Percentiles rank a stretch among this genome's conserved stretches.
phyloP scores from a whole-genome alignment of 92 coral and sea anemone genomes.

The Montipora capitata region DNA sequence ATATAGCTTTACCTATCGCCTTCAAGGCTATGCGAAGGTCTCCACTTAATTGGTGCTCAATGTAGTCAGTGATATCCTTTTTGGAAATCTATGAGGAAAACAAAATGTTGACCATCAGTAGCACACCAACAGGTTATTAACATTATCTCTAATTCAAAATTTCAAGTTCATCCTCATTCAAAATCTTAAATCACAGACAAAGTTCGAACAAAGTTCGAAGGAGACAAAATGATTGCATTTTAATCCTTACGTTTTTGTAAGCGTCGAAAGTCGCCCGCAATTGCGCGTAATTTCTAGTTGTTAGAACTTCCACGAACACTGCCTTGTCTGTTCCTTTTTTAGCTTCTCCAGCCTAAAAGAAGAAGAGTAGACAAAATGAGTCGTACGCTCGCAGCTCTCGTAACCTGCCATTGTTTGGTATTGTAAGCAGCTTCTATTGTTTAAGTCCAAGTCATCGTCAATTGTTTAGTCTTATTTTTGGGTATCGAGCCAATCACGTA shows the following conservation, averaged over 20 bases:
- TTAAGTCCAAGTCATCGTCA: too few species aligned
- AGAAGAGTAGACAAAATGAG: neutral
- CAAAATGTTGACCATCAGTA: too few species aligned
- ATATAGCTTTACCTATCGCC: constrained; percentile 76
- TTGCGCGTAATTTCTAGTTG: constrained; percentile 73
- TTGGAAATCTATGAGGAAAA: constrained; percentile 64
- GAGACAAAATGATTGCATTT: too few species aligned
- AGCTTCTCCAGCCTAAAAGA: constrained; percentile 82
- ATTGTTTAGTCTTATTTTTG: too few species aligned
- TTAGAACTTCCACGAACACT: constrained; percentile 73
- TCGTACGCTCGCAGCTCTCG: too few species aligned
- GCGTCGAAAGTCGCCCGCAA: constrained; percentile 82
- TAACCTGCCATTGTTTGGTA: too few species aligned
- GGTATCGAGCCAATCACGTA: too few species aligned
- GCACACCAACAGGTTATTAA: neutral
- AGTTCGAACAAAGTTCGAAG: too few species aligned
- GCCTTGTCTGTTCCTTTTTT: constrained; percentile 86
- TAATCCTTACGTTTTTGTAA: constrained; percentile 77
- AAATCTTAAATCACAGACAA: too few species aligned
- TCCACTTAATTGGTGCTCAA: constrained; percentile 71
- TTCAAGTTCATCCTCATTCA: neutral
- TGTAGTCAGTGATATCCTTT: constrained; percentile 73
- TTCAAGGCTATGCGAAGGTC: constrained; percentile 67
- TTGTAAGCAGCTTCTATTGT: too few species aligned
- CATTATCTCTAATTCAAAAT: neutral